phyloP scores from a whole-genome alignment of 2,888 invertebrate species.

The Plemyria rubiginata region DNA sequence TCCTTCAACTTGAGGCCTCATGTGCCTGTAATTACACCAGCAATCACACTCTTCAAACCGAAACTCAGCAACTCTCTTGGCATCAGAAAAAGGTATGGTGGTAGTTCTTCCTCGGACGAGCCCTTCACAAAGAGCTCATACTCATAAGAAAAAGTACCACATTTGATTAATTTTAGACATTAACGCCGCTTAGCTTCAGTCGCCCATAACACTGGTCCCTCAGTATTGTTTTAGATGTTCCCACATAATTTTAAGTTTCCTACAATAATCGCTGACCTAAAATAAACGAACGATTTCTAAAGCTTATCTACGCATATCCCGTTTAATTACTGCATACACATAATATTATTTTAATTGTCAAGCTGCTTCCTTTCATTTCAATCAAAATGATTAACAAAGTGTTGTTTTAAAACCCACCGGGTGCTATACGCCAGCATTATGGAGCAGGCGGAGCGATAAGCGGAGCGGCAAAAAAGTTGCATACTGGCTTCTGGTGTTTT shows the following conservation, averaged over 20 bases:
- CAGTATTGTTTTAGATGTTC: neutral
- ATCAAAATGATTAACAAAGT: slow-evolving; percentile 60
- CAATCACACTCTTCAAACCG: too few species aligned
- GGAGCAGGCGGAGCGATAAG: slow-evolving; percentile 24
- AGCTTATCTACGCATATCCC: slow-evolving; percentile 41
- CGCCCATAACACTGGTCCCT: too few species aligned
- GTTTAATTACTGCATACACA: slow-evolving; percentile 44
- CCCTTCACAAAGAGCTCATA: too few species aligned
- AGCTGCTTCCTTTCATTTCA: slow-evolving; percentile 55
- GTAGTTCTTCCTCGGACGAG: too few species aligned
- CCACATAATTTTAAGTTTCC: slow-evolving; percentile 8
- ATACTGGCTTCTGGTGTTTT: neutral
- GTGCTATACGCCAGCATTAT: slow-evolving; percentile 20
- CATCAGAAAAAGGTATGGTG: too few species aligned
- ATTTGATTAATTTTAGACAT: too few species aligned
- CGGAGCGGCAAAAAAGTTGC: slow-evolving; percentile 6
- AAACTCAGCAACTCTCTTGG: too few species aligned
- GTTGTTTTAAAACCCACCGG: slow-evolving; percentile 51
- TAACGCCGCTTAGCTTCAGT: too few species aligned
- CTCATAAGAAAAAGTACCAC: too few species aligned
- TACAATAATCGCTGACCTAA: slow-evolving; percentile 22
- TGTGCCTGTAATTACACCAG: too few species aligned
- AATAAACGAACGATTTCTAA: slow-evolving; percentile 25
- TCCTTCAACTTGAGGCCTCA: too few species aligned
- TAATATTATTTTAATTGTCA: slow-evolving; percentile 54